Conservation (phyloP, 2,113 vertebrate species). For the Stigmatopora argus region DNA sequence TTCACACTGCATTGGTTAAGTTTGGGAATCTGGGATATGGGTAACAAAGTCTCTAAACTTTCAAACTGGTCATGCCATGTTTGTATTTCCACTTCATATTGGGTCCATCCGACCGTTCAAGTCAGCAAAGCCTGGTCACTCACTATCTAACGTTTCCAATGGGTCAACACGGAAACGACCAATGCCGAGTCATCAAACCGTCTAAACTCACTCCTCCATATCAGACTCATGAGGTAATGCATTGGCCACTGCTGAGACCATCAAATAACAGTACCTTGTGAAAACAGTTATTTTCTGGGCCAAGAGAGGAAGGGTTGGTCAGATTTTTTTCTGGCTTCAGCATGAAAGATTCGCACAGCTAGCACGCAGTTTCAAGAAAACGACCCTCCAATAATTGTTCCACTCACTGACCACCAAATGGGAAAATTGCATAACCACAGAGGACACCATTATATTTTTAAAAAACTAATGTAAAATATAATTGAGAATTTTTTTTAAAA, state of each 20-base stretch:
- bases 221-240: constrained; percentile 47
- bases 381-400: neutral
- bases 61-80: constrained; percentile 1
- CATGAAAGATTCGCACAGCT: neutral
- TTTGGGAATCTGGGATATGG: too few relatives aligned
- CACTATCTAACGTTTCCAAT: constrained; percentile 48
- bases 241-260: constrained; percentile 42
- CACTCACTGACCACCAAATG: neutral
- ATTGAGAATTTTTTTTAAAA: neutral
- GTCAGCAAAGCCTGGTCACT: constrained; percentile 43
- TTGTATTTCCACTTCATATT: neutral
- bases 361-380: constrained; percentile 14
- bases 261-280: constrained; percentile 33
- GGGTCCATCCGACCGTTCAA: neutral
- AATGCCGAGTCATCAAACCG: constrained; percentile 54
- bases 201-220: constrained; percentile 41
- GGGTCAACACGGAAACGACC: constrained; percentile 56
- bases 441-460: too few relatives aligned
- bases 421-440: neutral
- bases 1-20: neutral
- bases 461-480: neutral
- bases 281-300: constrained; percentile 39
- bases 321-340: constrained; percentile 7
- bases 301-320: neutral
- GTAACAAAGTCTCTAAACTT: constrained; percentile 9